Conservation (phyloP, 2,113 vertebrate species). For the Macquaria australasica region DNA sequence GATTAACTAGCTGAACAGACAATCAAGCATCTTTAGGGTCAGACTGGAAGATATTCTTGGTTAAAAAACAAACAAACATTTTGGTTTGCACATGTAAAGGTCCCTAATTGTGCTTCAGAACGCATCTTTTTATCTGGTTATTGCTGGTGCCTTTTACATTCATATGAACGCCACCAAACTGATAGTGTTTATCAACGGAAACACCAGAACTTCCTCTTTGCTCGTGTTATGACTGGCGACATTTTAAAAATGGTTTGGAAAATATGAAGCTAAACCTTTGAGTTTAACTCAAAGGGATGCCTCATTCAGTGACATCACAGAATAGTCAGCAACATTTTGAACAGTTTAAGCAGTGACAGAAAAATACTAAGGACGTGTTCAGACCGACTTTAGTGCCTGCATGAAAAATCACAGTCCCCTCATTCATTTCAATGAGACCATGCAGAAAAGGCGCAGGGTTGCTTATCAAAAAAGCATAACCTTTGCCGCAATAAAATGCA, state of each 20-base stretch:
- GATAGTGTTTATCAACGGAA: background rate
- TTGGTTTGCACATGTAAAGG: background rate
- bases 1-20: background rate
- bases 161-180: background rate
- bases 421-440: background rate
- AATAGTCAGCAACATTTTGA: background rate
- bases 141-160: background rate
- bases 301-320: background rate
- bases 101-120: background rate
- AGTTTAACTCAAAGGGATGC: background rate
- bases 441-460: background rate
- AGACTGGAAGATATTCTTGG: constrained; percentile 24
- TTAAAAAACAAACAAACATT: background rate
- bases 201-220: background rate
- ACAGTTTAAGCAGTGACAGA: background rate
- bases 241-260: background rate
- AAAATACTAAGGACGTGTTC: background rate
- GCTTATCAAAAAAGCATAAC: background rate
- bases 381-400: background rate
- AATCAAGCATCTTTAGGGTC: background rate
- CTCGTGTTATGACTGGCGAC: background rate
- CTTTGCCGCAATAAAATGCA: background rate
- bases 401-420: background rate
- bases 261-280: background rate
- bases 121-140: background rate